phyloP scores from a whole-genome alignment of 2,113 vertebrate species.

The Macquaria australasica region DNA sequence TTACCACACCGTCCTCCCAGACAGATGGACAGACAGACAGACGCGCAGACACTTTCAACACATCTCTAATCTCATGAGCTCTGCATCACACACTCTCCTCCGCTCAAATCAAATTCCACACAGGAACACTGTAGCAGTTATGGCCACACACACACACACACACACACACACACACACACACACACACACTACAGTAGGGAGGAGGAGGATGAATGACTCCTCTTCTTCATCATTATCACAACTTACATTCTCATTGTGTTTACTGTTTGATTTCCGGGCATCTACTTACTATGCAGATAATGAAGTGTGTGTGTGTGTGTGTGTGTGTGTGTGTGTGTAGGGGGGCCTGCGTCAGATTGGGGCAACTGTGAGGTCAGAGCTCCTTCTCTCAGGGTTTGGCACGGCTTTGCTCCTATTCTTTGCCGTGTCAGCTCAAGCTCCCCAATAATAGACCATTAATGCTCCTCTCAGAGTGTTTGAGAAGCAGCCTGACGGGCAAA shows the following conservation, averaged over 20 bases:
- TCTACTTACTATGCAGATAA: neutral
- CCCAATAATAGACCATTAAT: neutral
- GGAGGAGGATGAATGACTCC: slow-evolving; percentile 22
- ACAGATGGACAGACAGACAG: slow-evolving; percentile 14
- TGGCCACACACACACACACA: slow-evolving; percentile 21
- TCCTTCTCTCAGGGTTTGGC: slow-evolving; percentile 48
- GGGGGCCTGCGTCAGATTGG: slow-evolving; percentile 15
- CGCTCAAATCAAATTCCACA: slow-evolving; percentile 46
- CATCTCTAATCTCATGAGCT: slow-evolving; percentile 37
- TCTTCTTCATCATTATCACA: slow-evolving; percentile 11
- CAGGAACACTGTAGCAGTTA: slow-evolving; percentile 9
- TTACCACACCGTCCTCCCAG: neutral
- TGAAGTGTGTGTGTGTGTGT: slow-evolving; percentile 22
- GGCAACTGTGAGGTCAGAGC: slow-evolving; percentile 58
- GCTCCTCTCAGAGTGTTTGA: slow-evolving; percentile 9
- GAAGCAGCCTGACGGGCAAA: slow-evolving; percentile 16
- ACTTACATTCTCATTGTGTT: neutral
- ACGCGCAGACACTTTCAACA: slow-evolving; percentile 28
- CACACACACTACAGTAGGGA: neutral
- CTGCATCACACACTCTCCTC: slow-evolving; percentile 35
- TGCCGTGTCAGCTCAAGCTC: slow-evolving; percentile 55
- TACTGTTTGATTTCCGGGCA: slow-evolving; percentile 43
- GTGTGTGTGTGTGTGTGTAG: neutral
- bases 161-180: slow-evolving; percentile 26
- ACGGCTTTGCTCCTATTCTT: slow-evolving; percentile 57